Percentiles rank a stretch among this genome's conserved stretches.
Conservation (phyloP, 2,888 invertebrate genomes). For the Plemyria rubiginata region DNA sequence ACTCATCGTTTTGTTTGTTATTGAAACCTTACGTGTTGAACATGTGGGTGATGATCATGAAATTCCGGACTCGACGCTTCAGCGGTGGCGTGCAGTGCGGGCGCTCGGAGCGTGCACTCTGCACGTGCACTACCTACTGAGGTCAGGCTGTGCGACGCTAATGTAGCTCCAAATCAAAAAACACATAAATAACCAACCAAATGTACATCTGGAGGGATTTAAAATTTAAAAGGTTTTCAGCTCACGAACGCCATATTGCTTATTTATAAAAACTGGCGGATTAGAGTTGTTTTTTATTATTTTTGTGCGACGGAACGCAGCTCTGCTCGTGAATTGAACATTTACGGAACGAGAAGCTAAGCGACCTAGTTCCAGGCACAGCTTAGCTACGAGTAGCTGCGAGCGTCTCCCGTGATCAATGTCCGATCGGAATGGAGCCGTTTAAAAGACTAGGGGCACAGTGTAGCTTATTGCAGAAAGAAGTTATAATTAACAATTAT, state of each 20-base stretch:
- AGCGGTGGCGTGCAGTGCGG: not conserved
- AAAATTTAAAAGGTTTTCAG: not conserved
- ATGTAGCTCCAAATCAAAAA: not conserved
- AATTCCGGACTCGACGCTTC: slow-evolving; percentile 2
- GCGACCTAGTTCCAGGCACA: not conserved
- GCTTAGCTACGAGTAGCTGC: not conserved
- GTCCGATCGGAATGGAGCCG: slow-evolving; percentile 22
- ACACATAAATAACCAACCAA: slow-evolving; percentile 1
- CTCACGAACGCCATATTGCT: not conserved
- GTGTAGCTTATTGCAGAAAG: not conserved
- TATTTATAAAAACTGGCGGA: not conserved
- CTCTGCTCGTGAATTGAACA: not conserved
- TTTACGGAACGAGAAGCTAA: not conserved
- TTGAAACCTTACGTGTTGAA: not conserved
- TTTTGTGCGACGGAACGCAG: not conserved
- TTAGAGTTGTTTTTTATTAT: not conserved
- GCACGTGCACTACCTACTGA: slow-evolving; percentile 11
- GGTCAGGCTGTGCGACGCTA: slow-evolving; percentile 2
- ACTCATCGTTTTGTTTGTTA: too few species aligned
- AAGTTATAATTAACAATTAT: not conserved
- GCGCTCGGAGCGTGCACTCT: slow-evolving; percentile 7
- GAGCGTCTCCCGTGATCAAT: slow-evolving; percentile 35
- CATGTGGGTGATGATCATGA: not conserved
- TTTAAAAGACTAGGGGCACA: slow-evolving; percentile 11
- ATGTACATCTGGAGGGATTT: too few species aligned